phyloP scores from a whole-genome alignment of 2,797 vertebrate species.

The Tachyglossus aculeatus region DNA sequence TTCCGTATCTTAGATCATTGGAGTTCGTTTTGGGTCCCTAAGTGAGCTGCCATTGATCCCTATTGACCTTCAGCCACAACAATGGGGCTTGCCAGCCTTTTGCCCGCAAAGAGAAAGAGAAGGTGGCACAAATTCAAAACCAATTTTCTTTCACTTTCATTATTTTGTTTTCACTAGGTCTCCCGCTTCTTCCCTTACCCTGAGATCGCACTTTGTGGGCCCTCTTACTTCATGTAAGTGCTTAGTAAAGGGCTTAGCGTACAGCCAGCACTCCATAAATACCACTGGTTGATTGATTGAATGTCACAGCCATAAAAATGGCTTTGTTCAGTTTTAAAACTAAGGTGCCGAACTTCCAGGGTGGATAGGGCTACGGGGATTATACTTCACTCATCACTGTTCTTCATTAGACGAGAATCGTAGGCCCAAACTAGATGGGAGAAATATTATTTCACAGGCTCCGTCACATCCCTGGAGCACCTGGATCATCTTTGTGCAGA shows the following conservation, averaged over 20 bases:
- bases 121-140: not conserved
- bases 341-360: not conserved
- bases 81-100: too few relatives aligned
- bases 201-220: not conserved
- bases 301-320: slow-evolving; percentile 2
- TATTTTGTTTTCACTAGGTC: not conserved
- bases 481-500: too few relatives aligned
- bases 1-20: too few relatives aligned
- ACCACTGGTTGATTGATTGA: too few relatives aligned
- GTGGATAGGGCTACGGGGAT: not conserved
- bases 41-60: too few relatives aligned
- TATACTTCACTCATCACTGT: not conserved
- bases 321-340: not conserved
- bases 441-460: not conserved
- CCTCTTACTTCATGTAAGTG: not conserved
- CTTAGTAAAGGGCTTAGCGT: too few relatives aligned
- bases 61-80: too few relatives aligned
- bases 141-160: not conserved
- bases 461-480: not conserved
- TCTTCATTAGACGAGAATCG: not conserved
- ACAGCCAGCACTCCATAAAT: too few relatives aligned
- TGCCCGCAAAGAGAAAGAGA: too few relatives aligned
- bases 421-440: not conserved
- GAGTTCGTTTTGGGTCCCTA: too few relatives aligned
- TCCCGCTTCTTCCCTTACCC: too few relatives aligned